Percentiles rank a stretch among this genome's conserved stretches.
phyloP scores from a whole-genome alignment of 2,888 invertebrate genomes.

The Crossocerus cetratus region DNA sequence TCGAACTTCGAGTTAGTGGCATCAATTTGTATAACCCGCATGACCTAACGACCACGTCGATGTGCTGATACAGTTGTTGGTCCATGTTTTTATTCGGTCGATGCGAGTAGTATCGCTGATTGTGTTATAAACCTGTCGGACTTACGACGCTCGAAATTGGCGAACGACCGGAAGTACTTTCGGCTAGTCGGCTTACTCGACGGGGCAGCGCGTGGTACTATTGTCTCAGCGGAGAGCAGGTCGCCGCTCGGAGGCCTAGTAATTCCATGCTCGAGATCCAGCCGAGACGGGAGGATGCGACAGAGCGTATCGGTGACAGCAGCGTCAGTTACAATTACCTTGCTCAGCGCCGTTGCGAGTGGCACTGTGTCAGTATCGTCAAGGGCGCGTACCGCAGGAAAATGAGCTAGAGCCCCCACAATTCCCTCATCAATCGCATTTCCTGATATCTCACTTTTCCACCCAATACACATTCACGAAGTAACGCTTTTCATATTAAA shows the following conservation, averaged over 20 bases:
- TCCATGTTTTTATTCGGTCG: too few species aligned
- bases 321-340: not conserved
- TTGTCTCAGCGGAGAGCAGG: not conserved
- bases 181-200: not conserved
- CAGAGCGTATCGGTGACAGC: not conserved
- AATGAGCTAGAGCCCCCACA: constrained; percentile 10
- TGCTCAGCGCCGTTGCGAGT: not conserved
- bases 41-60: too few species aligned
- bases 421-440: constrained; percentile 34
- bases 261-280: not conserved
- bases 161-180: constrained; percentile 8
- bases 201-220: not conserved
- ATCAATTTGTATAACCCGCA: too few species aligned
- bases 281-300: not conserved
- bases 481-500: too few species aligned
- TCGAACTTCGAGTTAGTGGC: too few species aligned
- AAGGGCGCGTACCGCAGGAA: constrained; percentile 21
- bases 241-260: not conserved
- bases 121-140: too few species aligned
- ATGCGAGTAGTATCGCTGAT: too few species aligned
- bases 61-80: too few species aligned
- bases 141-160: not conserved
- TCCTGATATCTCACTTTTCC: too few species aligned
- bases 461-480: too few species aligned
- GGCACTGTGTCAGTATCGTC: constrained; percentile 1